Conservation (phyloP, 2,888 invertebrate species). For the Apotomis betuletana region DNA sequence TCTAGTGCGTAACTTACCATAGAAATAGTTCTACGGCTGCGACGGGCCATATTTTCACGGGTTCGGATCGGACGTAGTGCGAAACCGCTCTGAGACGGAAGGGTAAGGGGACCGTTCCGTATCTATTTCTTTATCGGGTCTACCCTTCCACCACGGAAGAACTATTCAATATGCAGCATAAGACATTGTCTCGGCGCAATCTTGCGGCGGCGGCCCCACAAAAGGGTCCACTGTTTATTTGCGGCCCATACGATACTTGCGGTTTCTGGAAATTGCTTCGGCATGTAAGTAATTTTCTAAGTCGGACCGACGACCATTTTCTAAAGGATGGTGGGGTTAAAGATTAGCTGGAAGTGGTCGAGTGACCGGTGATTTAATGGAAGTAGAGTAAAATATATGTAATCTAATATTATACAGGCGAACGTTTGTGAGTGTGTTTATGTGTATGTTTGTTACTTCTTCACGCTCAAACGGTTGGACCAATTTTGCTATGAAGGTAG, state of each 20-base stretch:
- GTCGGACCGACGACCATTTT: slow-evolving; percentile 65
- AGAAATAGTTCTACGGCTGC: no score
- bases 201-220: slow-evolving; percentile 74
- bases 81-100: no score
- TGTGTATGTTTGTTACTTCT: no score
- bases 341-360: slow-evolving; percentile 47
- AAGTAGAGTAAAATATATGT: neutral
- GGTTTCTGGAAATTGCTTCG: slow-evolving; percentile 75
- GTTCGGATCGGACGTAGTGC: no score
- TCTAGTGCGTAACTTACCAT: no score
- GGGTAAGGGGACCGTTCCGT: neutral
- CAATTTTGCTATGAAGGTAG: no score
- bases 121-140: slow-evolving; percentile 11
- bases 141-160: slow-evolving; percentile 35
- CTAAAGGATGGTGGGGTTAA: slow-evolving; percentile 55
- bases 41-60: no score
- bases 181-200: slow-evolving; percentile 73
- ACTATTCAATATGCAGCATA: slow-evolving; percentile 56
- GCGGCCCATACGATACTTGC: slow-evolving; percentile 71
- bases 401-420: no score
- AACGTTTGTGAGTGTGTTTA: no score
- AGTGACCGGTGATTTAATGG: neutral
- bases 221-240: slow-evolving; percentile 75
- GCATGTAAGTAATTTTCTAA: slow-evolving; percentile 82
- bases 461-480: no score